These are phyloP conservation scores for Erpobdella octoculata DNA, from an alignment of 2,888 invertebrate genomes.

Conservation along the genomic window DNA sequence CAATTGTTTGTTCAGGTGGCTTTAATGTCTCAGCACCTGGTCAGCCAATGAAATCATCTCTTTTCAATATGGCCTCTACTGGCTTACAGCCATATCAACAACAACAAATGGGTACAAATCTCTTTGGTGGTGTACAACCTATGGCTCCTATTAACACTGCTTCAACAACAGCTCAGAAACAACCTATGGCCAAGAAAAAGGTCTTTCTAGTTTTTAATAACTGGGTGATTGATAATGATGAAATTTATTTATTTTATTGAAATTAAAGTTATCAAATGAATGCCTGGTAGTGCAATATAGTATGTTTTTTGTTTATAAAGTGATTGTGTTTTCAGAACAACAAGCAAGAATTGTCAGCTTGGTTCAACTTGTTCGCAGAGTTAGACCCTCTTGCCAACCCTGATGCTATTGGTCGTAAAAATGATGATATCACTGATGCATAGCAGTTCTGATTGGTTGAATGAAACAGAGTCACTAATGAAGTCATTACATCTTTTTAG, in stretches of 20 bases:
- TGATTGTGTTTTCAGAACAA: conserved; percentile 25
- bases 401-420: conserved; percentile 55
- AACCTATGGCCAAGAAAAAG: conserved; percentile 11
- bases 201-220: background rate
- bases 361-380: conserved; percentile 87
- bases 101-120: too few relatives aligned
- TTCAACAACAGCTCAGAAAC: background rate
- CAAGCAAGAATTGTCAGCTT: conserved; percentile 54
- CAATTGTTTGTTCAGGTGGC: too few relatives aligned
- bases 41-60: background rate
- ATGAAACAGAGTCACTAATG: background rate
- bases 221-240: background rate
- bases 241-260: background rate
- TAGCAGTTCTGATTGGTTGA: conserved; percentile 7
- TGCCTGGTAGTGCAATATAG: background rate
- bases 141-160: background rate
- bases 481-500: background rate
- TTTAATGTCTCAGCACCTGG: background rate
- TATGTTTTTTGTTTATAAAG: background rate
- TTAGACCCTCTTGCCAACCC: conserved; percentile 83
- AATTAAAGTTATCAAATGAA: background rate
- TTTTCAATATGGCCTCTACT: background rate
- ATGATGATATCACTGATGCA: conserved; percentile 37
- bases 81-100: background rate
- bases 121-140: background rate